Base-by-base conservation (phyloP, 2,888 invertebrate species). In the Chrysina gloriosa region DNA sequence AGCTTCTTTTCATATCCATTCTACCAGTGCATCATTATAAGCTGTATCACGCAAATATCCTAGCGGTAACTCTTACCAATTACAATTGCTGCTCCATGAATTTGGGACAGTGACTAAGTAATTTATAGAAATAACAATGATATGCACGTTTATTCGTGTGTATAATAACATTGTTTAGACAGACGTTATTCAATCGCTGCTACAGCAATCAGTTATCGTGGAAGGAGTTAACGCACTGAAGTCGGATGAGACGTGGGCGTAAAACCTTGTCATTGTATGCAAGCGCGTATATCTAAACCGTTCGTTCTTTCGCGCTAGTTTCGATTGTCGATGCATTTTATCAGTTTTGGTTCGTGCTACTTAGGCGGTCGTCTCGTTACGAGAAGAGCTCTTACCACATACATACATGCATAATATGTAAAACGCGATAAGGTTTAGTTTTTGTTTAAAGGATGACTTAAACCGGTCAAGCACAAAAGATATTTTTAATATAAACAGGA, bases 401-500 rank as follows among this genome's bases (percentile, higher is more conserved):
- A 19, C 9, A n/a, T 7, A n/a, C n/a, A n/a, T n/a, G n/a, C n/a
- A n/a, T n/a, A n/a, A n/a, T n/a, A n/a, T 27, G 42, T 42, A 45
- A 42, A 16, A 9, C 2, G 58, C 27, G 58, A 61, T 61, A 61
- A 56, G 16, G 27, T 0, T 39, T 25, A 1, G 21, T 29, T 50
- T 19, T 27, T 42, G 16, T 42, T 25, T 42, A 14, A 16, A 42
- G 45, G 42, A 61, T 61, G 58, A 61, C 58, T 34, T 48, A 50
- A 11, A 27, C 27, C 27, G 27, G 16, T 42, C 11, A 27, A 39
- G 25, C 23, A 23, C 27, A 27, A 27, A 27, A 61, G 58, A 61
- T 61, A 61, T 61, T 42, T 61, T 42, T 61, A 42, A 61, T 42
- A 61, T 61, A 61, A 45, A 61, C 58, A 61, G 58, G 58, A 61